These are phyloP conservation scores for Sebastes diaconus DNA, from an alignment of 2,797 vertebrate genomes.

Conservation along the genomic window DNA sequence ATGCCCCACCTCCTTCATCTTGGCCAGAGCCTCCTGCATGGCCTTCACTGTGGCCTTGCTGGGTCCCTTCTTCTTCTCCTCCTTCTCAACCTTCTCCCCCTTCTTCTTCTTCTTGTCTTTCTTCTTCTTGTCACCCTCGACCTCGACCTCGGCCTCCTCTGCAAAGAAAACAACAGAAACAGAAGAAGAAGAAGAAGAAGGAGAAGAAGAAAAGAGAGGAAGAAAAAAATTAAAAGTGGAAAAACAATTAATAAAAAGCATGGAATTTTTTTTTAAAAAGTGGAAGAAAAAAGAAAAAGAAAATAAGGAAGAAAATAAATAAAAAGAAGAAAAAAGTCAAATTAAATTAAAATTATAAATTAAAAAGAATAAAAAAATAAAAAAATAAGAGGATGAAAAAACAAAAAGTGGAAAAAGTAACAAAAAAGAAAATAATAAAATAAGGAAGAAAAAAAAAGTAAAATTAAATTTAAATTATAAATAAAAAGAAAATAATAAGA, in stretches of 20 bases:
- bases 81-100: constrained; percentile 83
- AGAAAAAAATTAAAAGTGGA: neutral
- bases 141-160: constrained; percentile 91
- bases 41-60: constrained; percentile 97
- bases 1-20: constrained; percentile 88
- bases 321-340: too few relatives aligned
- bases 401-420: too few relatives aligned
- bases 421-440: too few relatives aligned
- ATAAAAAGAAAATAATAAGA: too few relatives aligned
- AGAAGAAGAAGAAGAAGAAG: neutral
- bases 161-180: neutral
- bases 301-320: neutral
- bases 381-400: too few relatives aligned
- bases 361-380: too few relatives aligned
- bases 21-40: constrained; percentile 97
- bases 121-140: constrained; percentile 94
- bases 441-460: too few relatives aligned
- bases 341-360: too few relatives aligned
- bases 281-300: neutral
- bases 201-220: neutral
- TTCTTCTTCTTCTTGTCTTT: constrained; percentile 97
- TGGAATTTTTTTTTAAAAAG: too few relatives aligned
- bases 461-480: too few relatives aligned
- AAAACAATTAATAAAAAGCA: too few relatives aligned
- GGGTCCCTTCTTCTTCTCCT: constrained; percentile 98